These are phyloP conservation scores for Periophthalmodon schlosseri DNA, from an alignment of 2,113 vertebrate genomes.

Conservation along the genomic window DNA sequence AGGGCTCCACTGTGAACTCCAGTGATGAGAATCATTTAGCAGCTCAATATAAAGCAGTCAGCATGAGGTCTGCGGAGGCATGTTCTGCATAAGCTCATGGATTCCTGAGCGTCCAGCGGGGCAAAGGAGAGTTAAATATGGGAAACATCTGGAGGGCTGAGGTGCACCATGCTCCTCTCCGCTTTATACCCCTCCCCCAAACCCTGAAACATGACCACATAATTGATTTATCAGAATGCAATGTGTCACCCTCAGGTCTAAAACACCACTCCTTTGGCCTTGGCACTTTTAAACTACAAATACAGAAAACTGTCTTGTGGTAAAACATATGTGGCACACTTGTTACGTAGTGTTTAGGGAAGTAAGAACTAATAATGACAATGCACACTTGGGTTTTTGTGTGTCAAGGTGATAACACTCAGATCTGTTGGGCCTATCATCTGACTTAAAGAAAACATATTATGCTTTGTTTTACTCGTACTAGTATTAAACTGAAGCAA, in stretches of 20 bases:
- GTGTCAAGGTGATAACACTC: constrained; percentile 43
- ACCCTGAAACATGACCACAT: constrained; percentile 68
- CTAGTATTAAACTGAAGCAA: no score
- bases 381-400: constrained; percentile 27
- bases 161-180: constrained; percentile 17
- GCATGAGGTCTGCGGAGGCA: constrained; percentile 40
- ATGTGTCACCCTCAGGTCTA: constrained; percentile 45
- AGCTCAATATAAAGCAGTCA: constrained; percentile 31
- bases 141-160: constrained; percentile 74
- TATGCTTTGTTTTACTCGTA: no score
- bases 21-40: constrained; percentile 38
- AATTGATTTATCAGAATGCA: constrained; percentile 70
- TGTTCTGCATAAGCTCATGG: constrained; percentile 67
- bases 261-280: constrained; percentile 36
- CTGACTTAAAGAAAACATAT: no score
- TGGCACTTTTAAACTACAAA: constrained; percentile 29
- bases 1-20: constrained; percentile 25
- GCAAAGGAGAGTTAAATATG: constrained; percentile 57
- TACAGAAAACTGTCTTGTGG: background rate
- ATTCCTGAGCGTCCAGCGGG: constrained; percentile 60
- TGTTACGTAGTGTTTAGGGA: constrained; percentile 38
- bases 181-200: constrained; percentile 40
- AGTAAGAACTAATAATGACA: constrained; percentile 45
- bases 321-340: constrained; percentile 21
- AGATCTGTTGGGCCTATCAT: background rate